Base-by-base conservation (phyloP, 2,113 vertebrate genomes). In the Actenoides lindsayi region DNA sequence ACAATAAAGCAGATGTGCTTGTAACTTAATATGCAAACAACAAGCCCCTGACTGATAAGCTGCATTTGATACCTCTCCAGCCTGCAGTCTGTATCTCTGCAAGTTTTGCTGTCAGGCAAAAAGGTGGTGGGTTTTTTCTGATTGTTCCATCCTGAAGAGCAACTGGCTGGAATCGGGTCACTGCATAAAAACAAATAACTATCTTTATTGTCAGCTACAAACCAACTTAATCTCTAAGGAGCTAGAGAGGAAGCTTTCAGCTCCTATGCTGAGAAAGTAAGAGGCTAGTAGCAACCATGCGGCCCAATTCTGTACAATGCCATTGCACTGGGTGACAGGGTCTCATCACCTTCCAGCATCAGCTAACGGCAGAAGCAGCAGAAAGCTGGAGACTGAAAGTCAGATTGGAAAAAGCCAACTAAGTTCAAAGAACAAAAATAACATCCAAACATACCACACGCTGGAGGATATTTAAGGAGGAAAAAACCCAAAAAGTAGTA, bases 31-130 rank as follows among this genome's bases (percentile, higher is more conserved):
- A 69, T 0, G 1, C 9, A 42, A 27, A 69, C 71, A 78, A 39
- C 50, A 25, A 25, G 16, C 13, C 5, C 33, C 69, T 2, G 10
- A 9, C 0, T 8, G 13, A 41, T 6, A 3, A 51, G 48, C 23
- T 82, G 31, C 2, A 37, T 73, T 83, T 95, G 31, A 44, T 96
- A 97, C 97, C 95, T 97, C 54, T 96, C 96, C 19, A 96, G 78
- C 39, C 51, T 95, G 67, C 41, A 78, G 87, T 96, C 96, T 30
- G 73, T 39, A 41, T 81, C 84, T 73, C 80, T 88, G 83, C 64
- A 96, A 19, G 51, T 44, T 64, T 41, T 84, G 69, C 82, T 90
- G 46, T 93, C 90, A 80, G 93, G 80, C n/a, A 87, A 59, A 70
- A 95, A 57, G 74, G 82, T 82, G 31, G 5, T 62, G 63, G 2